Conservation (phyloP, 2,797 vertebrate species). For the Channa striata region DNA sequence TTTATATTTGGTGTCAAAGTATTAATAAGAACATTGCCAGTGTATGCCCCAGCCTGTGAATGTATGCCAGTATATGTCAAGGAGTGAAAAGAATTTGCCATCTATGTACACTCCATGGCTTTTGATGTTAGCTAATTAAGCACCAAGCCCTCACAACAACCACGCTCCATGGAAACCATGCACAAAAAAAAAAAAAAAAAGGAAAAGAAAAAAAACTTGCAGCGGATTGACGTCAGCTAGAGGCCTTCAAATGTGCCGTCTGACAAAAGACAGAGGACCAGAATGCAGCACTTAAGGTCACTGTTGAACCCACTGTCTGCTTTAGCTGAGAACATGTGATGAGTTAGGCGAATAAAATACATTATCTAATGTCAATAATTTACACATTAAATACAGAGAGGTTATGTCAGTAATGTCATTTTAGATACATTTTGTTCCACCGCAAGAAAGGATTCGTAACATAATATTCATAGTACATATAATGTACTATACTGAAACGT, state of each 20-base stretch:
- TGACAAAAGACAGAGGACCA: slow-evolving; percentile 68
- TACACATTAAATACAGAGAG: background rate
- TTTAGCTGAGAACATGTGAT: slow-evolving; percentile 39
- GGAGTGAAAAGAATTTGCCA: slow-evolving; percentile 69
- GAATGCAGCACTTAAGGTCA: slow-evolving; percentile 71
- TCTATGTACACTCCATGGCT: slow-evolving; percentile 48
- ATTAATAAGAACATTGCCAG: slow-evolving; percentile 64
- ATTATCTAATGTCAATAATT: background rate
- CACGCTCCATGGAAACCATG: slow-evolving; percentile 81
- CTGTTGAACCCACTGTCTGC: slow-evolving; percentile 42
- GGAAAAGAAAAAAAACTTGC: slow-evolving; percentile 23
- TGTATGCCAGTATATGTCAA: slow-evolving; percentile 62
- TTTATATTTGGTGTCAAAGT: slow-evolving; percentile 62
- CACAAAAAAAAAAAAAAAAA: slow-evolving; percentile 25
- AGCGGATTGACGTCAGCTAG: slow-evolving; percentile 75
- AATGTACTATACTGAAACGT: no score
- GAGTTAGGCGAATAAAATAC: background rate
- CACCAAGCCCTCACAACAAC: slow-evolving; percentile 68
- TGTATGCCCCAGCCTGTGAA: slow-evolving; percentile 33
- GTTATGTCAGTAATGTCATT: background rate
- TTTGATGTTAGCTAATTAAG: slow-evolving; percentile 75
- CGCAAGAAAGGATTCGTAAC: background rate
- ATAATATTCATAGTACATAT: no score
- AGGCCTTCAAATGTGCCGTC: slow-evolving; percentile 73
- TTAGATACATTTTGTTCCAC: background rate